Evolutionary conservation across 1,140 invertebrate species (phyloP), one percentile per base, ranked within the genome.

Genomic region (Mercenaria mercenaria): DNA sequence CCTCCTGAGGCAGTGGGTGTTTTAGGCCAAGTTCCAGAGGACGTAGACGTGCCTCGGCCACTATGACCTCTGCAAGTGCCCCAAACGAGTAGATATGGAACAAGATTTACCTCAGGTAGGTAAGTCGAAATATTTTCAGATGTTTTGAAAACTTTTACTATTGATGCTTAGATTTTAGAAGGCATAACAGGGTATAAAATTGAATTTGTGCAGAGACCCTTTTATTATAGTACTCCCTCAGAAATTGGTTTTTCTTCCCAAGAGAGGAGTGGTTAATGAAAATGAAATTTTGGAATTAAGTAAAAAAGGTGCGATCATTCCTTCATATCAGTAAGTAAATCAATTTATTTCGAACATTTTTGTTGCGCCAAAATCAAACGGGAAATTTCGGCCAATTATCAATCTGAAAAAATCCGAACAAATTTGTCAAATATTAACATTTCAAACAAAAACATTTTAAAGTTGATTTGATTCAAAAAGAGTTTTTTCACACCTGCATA

Each of bases 331-430:
- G 23, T 37, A 87, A 61, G n/a, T 41, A 34, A n/a, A 64, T 34
- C 67, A 86, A 29, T 91, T 90, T 83, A 26, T 91, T 20, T 90
- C 82, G 23, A 89, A 80, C 43, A 90, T 91, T 26, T 90, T 89
- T 82, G 1, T 90, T 6, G 79, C 50, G 0, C 56, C 47, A 0
- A 91, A 91, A 43, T 67, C 69, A 74, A 82, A 90, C 69, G 76
- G 82, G 0, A 80, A 32, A 39, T 84, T 59, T 82, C 80, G 87
- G 52, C 76, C 64, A 26, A 61, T 90, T 29, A 88, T 91, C 26
- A 91, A 91, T 82, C 41, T 91, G 8, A 91, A 91, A 87, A 15
- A 74, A 32, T 39, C 87, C 20, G n/a, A 91, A 91, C 43, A 23
- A 81, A 26, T 89, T 77, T 81, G 79, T 91, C 20, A 52, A 64